These are phyloP conservation scores for Champsocephalus gunnari DNA, from an alignment of 2,797 vertebrate species.

Conservation along the genomic window DNA sequence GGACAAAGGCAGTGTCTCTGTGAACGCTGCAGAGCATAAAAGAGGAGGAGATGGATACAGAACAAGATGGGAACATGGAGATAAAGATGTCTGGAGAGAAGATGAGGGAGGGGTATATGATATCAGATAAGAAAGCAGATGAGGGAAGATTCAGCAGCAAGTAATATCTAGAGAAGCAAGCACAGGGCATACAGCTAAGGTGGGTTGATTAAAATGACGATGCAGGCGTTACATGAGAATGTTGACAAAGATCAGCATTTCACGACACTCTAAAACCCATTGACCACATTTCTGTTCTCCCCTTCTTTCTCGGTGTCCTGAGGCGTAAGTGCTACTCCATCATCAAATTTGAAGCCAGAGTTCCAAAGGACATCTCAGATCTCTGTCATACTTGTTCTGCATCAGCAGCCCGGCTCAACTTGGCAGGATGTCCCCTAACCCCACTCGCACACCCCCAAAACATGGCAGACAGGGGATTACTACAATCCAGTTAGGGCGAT, in stretches of 20 bases:
- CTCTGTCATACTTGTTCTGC: constrained; percentile 68
- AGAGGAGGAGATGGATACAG: constrained; percentile 62
- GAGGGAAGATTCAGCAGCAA: constrained; percentile 37
- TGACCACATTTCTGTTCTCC: constrained; percentile 25
- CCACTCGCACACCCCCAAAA: constrained; percentile 80
- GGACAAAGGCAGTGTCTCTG: constrained; percentile 33
- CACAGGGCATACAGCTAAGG: constrained; percentile 20
- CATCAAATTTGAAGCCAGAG: constrained; percentile 70
- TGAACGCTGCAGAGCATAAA: constrained; percentile 62
- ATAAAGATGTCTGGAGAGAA: constrained; percentile 69
- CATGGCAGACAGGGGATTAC: constrained; percentile 83
- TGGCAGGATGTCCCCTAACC: constrained; percentile 78
- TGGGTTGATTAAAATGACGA: constrained; percentile 37
- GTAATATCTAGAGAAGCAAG: constrained; percentile 28
- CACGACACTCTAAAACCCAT: constrained; percentile 21
- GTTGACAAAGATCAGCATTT: constrained; percentile 22
- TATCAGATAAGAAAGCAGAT: constrained; percentile 67
- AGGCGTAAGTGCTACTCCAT: constrained; percentile 53
- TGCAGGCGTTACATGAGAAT: constrained; percentile 27
- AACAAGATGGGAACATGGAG: constrained; percentile 71
- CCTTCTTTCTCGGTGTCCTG: constrained; percentile 20
- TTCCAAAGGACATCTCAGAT: constrained; percentile 71
- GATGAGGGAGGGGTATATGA: constrained; percentile 53
- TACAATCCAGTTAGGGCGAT: constrained; percentile 84
- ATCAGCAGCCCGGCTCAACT: constrained; percentile 74